Evolutionary conservation across 2,888 invertebrate species (phyloP), one percentile per base, ranked within the genome.

Genomic region (Andrena bucephala): DNA sequence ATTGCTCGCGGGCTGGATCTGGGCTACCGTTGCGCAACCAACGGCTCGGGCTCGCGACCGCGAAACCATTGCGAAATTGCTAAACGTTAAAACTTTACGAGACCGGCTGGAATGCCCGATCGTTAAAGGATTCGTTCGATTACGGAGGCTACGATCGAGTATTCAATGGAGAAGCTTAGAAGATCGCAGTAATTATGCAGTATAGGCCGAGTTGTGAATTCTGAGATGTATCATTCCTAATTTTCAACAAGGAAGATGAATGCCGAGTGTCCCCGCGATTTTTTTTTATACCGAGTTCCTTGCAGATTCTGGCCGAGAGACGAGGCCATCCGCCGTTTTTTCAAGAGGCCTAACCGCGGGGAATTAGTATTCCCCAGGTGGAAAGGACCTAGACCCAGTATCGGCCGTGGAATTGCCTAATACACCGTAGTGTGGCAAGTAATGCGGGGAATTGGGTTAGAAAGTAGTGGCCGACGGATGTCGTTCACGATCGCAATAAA

Each of bases 351-450:
- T 42, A 10, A 42, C 6, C 57, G n/a, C 24, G 57, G 10, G 29
- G 42, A 86, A 83, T 90, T 88, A 82, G 88, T 90, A 91, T 91
- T 90, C 89, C 31, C 54, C 50, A 74, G 81, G 67, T 66, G 83
- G 72, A 77, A 84, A 78, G 83, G 87, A 91, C 90, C 91, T 90
- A 90, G 91, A 91, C 90, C 91, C 78, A 88, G 86, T 89, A 90
- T 85, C 86, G 78, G 48, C 81, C 75, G 66, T 54, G 69, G 79
- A 86, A 89, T 90, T 91, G 89, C 86, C 87, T 84, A 91, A 91
- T 85, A 86, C 63, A 73, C 70, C 80, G 84, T 72, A 31, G 74
- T 71, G 69, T 63, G 71, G 67, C 70, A 73, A 86, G 71, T 78
- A 78, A 80, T 71, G 50, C 84, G 76, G 57, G 85, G 85, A 89